Evolutionary conservation across 1,140 invertebrate genomes (phyloP), one percentile per base, ranked within the genome.

Genomic region (Melitaea cinxia): DNA sequence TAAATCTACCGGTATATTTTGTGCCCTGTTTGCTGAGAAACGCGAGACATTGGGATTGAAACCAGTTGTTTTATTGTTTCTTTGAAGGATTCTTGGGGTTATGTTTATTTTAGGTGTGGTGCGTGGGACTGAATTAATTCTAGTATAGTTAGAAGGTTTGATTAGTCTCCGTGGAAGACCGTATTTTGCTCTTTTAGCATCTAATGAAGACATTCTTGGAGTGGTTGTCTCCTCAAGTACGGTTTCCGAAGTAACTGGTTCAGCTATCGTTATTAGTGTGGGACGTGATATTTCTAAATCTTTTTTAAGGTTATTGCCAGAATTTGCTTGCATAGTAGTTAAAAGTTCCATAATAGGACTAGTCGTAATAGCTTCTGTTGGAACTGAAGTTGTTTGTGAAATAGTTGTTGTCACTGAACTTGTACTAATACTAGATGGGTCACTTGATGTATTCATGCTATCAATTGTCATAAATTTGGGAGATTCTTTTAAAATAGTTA

Each of bases 1-100:
- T 12, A 83, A 45, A 65, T 91, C 90, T 21, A 91, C 61, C 12
- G 89, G 91, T 5, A 91, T 82, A 42, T 91, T 91, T 78, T 91
- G 91, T 17, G 78, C 68, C 35, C 91, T 78, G 37, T 68, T 83
- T 0, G 50, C 78, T 9, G 81, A 75, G 56, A 88, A 88, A 56
- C 89, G 74, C 5, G 82, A 79, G 65, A 85, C 88, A 3, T 63
- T 79, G 6, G 86, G 82, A 53, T 70, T 84, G 59, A 91, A 91
- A 60, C 73, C 71, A 15, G 81, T 70, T 0, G 85, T 90, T 68
- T 88, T 91, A 54, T 88, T 89, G 2, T 72, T 64, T 80, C 85
- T 91, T 26, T 81, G 78, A 23, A 68, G 77, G 15, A 65, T 60
- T 71, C 75, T 83, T 21, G 69, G 58, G 15, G 68, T 70, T 49